Evolutionary conservation across 2,888 invertebrate species (phyloP).

Genomic region (Drosophila conformis): DNA sequence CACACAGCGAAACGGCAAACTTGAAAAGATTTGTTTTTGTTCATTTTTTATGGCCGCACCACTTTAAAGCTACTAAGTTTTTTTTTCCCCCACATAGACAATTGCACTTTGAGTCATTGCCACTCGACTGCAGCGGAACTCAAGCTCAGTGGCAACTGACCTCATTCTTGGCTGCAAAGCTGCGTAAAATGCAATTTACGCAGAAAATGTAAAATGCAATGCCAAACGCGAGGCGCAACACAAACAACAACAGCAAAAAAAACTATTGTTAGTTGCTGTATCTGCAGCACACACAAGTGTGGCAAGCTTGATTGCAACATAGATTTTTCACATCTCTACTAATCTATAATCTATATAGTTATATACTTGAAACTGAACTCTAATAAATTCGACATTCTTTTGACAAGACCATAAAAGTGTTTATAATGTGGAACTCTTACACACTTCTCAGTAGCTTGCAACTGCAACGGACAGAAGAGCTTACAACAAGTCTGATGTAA

Average conservation of each 20-base stretch:
- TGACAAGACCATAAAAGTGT: background rate
- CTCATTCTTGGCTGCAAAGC: conserved; percentile 54
- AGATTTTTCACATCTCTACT: background rate
- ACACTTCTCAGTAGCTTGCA: conserved; percentile 9
- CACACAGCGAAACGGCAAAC: conserved; percentile 62
- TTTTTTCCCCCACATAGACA: conserved; percentile 53
- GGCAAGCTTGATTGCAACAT: background rate
- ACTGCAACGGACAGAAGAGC: conserved; percentile 45
- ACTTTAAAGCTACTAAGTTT: conserved; percentile 12
- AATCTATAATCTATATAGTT: background rate
- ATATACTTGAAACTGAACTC: background rate
- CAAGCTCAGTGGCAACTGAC: conserved; percentile 45
- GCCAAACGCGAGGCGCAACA: conserved; percentile 32
- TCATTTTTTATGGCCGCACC: conserved; percentile 33
- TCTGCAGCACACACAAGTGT: background rate
- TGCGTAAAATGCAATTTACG: conserved; percentile 73
- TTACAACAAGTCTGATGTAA: conserved; percentile 56
- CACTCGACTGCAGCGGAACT: conserved; percentile 2
- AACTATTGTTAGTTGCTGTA: background rate
- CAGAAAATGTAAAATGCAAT: conserved; percentile 45
- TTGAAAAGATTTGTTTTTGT: conserved; percentile 54
- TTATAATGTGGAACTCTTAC: background rate
- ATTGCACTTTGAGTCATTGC: conserved; percentile 60
- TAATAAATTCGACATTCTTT: background rate
- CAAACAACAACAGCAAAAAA: background rate